Evolutionary conservation across 1,140 invertebrate genomes (phyloP), one percentile per base, ranked within the genome.

Genomic region (Eriosoma lanigerum): DNA sequence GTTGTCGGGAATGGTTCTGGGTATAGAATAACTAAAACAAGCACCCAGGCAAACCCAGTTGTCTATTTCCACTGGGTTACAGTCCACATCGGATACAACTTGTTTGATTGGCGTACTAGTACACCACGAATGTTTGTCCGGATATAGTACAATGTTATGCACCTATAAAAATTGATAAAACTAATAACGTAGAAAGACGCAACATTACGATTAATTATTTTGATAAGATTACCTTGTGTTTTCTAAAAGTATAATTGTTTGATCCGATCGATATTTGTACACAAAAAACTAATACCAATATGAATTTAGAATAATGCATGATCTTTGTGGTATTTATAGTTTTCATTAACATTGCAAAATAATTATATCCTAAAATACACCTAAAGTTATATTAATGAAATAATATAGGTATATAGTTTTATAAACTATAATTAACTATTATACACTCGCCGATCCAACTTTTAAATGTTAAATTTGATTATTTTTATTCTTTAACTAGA

Each of bases 21-120:
- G 90, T 50, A 92, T 90, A 84, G 89, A 90, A 84, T 91, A 92
- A 62, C 90, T 91, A 85, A 91, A 92, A 84, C 90, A 91, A 9
- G 90, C 89, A 8, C 90, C 90, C 15, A 91, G 90, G 82, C 90
- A 91, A 4, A 91, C 90, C 82, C 90, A 90, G 84, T 92, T 92
- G 82, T 91, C 89, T 81, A 91, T 88, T 83, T 90, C 90, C 82
- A 89, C 86, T 0, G 89, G 87, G 38, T 88, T 87, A 82, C 89
- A 91, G 50, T 89, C 88, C 4, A 89, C 87, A 83, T 88, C 88
- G 19, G 89, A 87, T 26, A 91, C 88, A 8, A 91, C 89, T 84
- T 91, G 90, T 82, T 90, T 89, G 78, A 91, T 91, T 6, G 88
- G 87, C 19, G 89, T 90, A 9, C 89, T 90, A 83, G 90, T 89